Conservation (phyloP, 2,888 invertebrate species). For the Lobophora halterata region DNA sequence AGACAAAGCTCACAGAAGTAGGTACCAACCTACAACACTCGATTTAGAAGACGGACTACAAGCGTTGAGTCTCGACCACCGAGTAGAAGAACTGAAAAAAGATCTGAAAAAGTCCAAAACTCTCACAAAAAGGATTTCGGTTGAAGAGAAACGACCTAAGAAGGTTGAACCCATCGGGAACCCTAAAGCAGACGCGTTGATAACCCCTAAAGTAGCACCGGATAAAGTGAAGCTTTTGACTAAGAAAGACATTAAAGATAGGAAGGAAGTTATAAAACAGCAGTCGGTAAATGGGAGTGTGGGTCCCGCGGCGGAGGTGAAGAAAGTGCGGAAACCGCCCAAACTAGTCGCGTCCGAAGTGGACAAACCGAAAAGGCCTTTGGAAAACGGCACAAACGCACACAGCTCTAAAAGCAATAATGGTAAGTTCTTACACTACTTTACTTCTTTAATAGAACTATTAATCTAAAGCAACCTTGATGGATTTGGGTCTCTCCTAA, state of each 20-base stretch:
- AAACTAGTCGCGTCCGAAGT: conserved; percentile 53
- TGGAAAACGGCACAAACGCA: conserved; percentile 58
- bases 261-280: conserved; percentile 64
- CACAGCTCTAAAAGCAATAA: conserved; percentile 50
- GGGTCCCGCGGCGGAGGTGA: conserved; percentile 53
- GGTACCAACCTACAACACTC: conserved; percentile 74
- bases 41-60: conserved; percentile 81
- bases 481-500: too few species aligned
- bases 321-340: conserved; percentile 57
- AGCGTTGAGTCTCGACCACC: conserved; percentile 72
- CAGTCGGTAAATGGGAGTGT: conserved; percentile 58
- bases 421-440: conserved; percentile 42
- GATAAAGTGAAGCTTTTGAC: conserved; percentile 67
- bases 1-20: conserved; percentile 68
- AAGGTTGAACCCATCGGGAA: conserved; percentile 63
- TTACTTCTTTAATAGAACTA: too few species aligned
- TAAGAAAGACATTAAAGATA: conserved; percentile 67
- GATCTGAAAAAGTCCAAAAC: conserved; percentile 62
- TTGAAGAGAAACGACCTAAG: conserved; percentile 55
- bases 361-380: conserved; percentile 49
- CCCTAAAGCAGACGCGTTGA: conserved; percentile 61
- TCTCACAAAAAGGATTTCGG: conserved; percentile 49
- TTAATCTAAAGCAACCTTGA: too few species aligned
- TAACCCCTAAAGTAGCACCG: conserved; percentile 57
- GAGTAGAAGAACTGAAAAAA: conserved; percentile 75